phyloP scores from a whole-genome alignment of 1,140 invertebrate genomes.

The Apis cerana region DNA sequence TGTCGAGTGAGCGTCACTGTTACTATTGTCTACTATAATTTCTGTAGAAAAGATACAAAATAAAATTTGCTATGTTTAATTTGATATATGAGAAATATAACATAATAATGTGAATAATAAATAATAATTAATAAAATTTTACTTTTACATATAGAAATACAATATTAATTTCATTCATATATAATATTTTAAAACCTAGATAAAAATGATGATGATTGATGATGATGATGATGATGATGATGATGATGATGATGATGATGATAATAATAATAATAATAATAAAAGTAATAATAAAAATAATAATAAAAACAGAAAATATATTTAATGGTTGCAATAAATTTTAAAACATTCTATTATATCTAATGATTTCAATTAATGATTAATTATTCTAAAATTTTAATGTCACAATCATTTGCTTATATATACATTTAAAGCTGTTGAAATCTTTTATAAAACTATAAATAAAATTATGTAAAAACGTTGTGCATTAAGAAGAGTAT shows the following conservation, averaged over 20 bases:
- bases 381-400: conserved; percentile 11
- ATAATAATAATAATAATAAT: not conserved
- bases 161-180: not conserved
- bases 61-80: not conserved
- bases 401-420: conserved; percentile 21
- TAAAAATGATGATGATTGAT: not conserved
- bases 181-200: not conserved
- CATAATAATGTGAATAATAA: conserved; percentile 26
- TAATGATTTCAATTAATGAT: not conserved
- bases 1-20: conserved; percentile 65
- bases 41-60: conserved; percentile 55
- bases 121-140: conserved; percentile 13
- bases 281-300: not conserved
- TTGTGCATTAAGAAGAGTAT: not conserved
- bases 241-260: not conserved
- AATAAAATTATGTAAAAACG: conserved; percentile 29
- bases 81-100: not conserved
- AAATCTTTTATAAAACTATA: conserved; percentile 33
- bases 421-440: not conserved
- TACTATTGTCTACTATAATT: conserved; percentile 66
- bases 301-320: not conserved
- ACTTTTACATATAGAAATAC: not conserved
- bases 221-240: not conserved
- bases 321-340: conserved; percentile 16
- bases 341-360: not conserved